Base-by-base conservation (phyloP, 1,140 invertebrate genomes). In the Drosophila sproati region DNA sequence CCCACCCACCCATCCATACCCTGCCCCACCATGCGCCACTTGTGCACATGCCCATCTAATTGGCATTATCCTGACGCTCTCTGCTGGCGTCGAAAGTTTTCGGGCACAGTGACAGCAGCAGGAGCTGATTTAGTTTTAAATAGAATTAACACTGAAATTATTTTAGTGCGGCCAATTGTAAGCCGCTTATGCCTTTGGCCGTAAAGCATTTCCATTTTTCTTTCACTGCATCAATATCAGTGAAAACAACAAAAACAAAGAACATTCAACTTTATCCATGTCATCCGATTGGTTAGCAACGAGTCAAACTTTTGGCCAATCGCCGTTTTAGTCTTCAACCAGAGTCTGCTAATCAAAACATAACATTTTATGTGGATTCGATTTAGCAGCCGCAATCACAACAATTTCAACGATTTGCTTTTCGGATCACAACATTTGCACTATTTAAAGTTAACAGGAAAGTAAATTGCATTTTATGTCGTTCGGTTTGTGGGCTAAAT, bases 81-180 rank as follows among this genome's bases (percentile, higher is more conserved):
- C 43, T 51, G 55, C 48, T 29, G 67, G 8, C 12, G 59, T 51
- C 59, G 8, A 74, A 64, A 74, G 59, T 77, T 62, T 77, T 68
- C 55, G 10, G 39, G 3, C 3, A 37, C 41, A 66, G 54, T 35
- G 12, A 35, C 2, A 55, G 29, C 37, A 43, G 8, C 28, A 10
- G 12, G 29, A 60, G 35, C 57, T 4, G 28, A 54, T 20, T 20
- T 20, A 67, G 69, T 52, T 69, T 80, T 80, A 79, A 87, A 80
- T 77, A 88, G 77, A 87, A 87, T 88, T 77, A 88, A 87, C 83
- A 87, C 77, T 73, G 83, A 87, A 87, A 80, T 83, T 88, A 88
- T 87, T 87, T 87, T 80, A 87, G 71, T 73, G 77, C 69, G 77
- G 63, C 39, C 73, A 77, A 80, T 77, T 88, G 71, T 87, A 87